phyloP scores from a whole-genome alignment of 1,140 invertebrate genomes.

The Brachionus koreanus region DNA sequence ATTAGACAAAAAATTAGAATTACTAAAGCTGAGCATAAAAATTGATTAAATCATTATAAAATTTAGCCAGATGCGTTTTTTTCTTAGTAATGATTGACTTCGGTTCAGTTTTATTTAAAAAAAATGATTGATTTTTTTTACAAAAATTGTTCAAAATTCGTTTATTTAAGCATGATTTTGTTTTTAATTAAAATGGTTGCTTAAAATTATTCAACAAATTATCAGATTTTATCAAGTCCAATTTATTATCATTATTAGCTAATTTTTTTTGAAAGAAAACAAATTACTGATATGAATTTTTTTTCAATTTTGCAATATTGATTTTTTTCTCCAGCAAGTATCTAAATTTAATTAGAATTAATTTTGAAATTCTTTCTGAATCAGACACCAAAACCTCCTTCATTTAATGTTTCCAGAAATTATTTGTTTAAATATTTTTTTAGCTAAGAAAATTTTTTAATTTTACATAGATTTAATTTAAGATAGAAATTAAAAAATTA shows the following conservation, averaged over 20 bases:
- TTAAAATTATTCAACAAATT: neutral
- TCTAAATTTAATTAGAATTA: constrained; percentile 7
- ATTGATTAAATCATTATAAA: constrained; percentile 1
- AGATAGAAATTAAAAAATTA: neutral
- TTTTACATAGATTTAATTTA: neutral
- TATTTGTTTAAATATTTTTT: too few relatives aligned
- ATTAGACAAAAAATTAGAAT: neutral
- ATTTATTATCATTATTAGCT: constrained; percentile 10
- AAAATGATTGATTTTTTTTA: neutral
- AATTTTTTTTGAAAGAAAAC: neutral
- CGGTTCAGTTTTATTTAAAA: neutral
- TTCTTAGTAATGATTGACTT: neutral
- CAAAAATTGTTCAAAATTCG: neutral
- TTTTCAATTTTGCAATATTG: neutral
- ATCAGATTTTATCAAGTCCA: neutral
- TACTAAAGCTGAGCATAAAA: neutral
- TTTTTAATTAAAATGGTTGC: neutral
- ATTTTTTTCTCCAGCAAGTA: neutral
- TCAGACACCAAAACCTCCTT: neutral
- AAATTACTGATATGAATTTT: neutral
- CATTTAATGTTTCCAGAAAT: neutral
- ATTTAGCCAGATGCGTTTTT: neutral
- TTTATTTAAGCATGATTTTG: neutral
- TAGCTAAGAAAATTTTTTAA: too few relatives aligned
- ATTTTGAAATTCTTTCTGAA: neutral